Base-by-base conservation (phyloP, 2,113 vertebrate genomes). In the Hydropotes inermis region DNA sequence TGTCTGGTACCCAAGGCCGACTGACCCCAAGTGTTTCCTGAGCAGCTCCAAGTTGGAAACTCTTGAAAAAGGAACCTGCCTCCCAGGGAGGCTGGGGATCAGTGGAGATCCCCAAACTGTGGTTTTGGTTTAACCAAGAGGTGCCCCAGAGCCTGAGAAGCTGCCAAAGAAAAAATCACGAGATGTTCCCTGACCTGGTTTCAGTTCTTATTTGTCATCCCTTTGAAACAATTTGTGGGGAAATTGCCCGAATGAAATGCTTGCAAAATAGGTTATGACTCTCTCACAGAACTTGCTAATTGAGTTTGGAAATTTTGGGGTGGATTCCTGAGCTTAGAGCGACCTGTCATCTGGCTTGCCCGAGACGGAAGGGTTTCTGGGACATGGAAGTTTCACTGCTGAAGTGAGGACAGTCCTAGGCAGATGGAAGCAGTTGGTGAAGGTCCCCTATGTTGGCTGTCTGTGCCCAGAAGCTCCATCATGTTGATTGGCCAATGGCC, bases 71-170 rank as follows among this genome's bases (percentile, higher is more conserved):
- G 28, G 86, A 89, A 25, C 2, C 17, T 11, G 47, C 5, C 1
- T 0, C 33, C 10, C 4, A 2, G 43, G 1, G 21, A 28, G 39
- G 1, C 52, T 7, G 47, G 52, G 36, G 7, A 0, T 36, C 25
- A 0, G 45, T n/a, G 21, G n/a, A 7, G 19, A 21, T 11, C 15
- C 79, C 70, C 36, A 0, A 21, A 3, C 1, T 12, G 23, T 0
- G 17, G 43, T 33, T 81, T 25, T 23, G 1, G 58, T 14, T 30
- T 60, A 50, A 13, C 89, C 33, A 2, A 2, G 10, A 67, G 76
- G 15, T 50, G 47, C 82, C 82, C 21, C 3, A 0, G 39, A 54
- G 91, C 9, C 45, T 12, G 70, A n/a, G 25, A 0, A 19, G 28
- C 27, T 52, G 36, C 7, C 9, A 8, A 13, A 39, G 81, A n/a